Conservation (phyloP, 2,113 vertebrate genomes). For the Chaetodon trifascialis region DNA sequence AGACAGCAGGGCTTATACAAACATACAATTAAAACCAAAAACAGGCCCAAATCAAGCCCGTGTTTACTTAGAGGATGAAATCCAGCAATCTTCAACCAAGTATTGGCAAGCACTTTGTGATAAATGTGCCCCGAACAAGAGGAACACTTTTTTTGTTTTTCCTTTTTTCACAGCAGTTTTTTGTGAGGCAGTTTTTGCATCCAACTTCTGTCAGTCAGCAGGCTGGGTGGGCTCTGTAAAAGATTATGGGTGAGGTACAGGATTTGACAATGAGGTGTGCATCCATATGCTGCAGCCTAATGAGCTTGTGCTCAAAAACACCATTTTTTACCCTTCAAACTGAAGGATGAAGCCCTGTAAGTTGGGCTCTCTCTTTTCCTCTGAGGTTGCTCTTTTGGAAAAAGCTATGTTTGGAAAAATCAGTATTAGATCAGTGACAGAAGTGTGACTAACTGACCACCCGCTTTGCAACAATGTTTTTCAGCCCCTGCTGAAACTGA, state of each 20-base stretch:
- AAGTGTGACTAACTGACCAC: constrained; percentile 59
- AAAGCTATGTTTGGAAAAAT: constrained; percentile 38
- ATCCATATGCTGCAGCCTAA: constrained; percentile 34
- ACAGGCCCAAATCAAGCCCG: constrained; percentile 66
- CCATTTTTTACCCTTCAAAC: constrained; percentile 19
- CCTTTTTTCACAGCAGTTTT: constrained; percentile 42
- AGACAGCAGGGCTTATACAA: constrained; percentile 64
- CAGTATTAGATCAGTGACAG: constrained; percentile 32
- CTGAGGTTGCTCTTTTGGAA: constrained; percentile 35
- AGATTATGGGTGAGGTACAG: constrained; percentile 34
- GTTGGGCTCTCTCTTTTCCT: constrained; percentile 21
- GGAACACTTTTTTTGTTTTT: constrained; percentile 31
- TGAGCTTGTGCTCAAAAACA: constrained; percentile 34
- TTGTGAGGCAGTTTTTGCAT: constrained; percentile 47
- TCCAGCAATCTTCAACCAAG: constrained; percentile 65
- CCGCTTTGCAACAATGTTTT: constrained; percentile 33
- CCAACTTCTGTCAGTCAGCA: constrained; percentile 63
- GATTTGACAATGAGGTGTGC: constrained; percentile 51
- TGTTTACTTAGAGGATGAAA: constrained; percentile 71
- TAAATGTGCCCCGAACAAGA: constrained; percentile 58
- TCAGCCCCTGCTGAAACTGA: constrained; percentile 1
- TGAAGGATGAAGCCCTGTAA: constrained; percentile 20
- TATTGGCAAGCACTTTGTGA: constrained; percentile 50
- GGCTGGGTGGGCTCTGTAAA: constrained; percentile 65
- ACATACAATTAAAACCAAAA: constrained; percentile 72